Conservation (phyloP, 1,140 invertebrate species). For the Vanessa tameamea region DNA sequence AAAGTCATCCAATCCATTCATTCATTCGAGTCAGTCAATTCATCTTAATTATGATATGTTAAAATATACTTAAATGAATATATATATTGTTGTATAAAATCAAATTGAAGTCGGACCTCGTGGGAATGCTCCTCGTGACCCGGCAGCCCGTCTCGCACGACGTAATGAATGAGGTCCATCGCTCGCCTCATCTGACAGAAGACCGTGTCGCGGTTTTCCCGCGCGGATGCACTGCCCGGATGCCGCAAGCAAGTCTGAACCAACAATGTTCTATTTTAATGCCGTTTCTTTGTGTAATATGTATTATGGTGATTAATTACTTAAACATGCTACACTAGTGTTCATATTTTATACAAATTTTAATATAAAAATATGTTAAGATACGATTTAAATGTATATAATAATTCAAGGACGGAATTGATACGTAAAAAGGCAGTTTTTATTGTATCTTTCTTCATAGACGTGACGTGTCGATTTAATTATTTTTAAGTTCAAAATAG, state of each 20-base stretch:
- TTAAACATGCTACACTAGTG: background rate
- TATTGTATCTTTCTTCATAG: no score
- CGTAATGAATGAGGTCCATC: conserved; percentile 98
- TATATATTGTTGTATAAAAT: background rate
- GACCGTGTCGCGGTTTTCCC: conserved; percentile 97
- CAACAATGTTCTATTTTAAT: conserved; percentile 3
- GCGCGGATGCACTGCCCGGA: conserved; percentile 94
- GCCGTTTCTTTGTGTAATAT: background rate
- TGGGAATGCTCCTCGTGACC: conserved; percentile 72
- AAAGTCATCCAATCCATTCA: no score
- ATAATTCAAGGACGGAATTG: no score
- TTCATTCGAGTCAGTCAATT: no score
- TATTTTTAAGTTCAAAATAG: no score
- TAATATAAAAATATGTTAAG: no score
- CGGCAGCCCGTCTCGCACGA: conserved; percentile 92
- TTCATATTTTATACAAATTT: background rate
- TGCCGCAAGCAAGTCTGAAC: conserved; percentile 92
- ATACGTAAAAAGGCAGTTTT: no score
- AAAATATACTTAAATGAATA: background rate
- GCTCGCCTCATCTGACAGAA: conserved; percentile 98
- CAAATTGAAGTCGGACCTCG: conserved; percentile 56
- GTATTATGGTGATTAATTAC: background rate
- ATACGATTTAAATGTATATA: no score
- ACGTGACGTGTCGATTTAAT: no score
- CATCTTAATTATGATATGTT: background rate